These are phyloP conservation scores for Toxotes chatareus DNA, from an alignment of 2,113 vertebrate genomes.

Conservation along the genomic window DNA sequence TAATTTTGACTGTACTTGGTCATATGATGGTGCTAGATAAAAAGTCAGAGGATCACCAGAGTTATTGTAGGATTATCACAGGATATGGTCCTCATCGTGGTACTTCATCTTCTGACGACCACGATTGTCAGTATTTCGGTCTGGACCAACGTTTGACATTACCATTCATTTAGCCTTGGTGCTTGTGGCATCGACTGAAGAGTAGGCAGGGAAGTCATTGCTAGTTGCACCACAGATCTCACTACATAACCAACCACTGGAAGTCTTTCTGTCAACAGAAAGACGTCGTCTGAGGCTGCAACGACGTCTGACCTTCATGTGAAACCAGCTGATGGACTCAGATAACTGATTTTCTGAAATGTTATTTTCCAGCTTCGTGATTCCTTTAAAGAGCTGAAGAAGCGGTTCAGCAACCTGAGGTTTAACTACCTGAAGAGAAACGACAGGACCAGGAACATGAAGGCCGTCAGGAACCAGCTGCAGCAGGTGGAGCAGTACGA, in stretches of 20 bases:
- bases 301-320: neutral
- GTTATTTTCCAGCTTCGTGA: conserved; percentile 50
- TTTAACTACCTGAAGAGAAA: conserved; percentile 64
- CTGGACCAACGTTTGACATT: neutral
- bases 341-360: neutral
- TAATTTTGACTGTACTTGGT: neutral
- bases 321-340: neutral
- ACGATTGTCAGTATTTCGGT: no score
- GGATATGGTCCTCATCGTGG: no score
- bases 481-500: conserved; percentile 65
- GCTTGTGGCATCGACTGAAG: neutral
- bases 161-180: neutral
- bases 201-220: neutral
- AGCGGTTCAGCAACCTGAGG: conserved; percentile 62
- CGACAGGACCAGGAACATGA: conserved; percentile 52
- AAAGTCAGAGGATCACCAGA: no score
- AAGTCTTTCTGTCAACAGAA: no score
- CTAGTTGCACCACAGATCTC: no score
- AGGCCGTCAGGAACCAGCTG: conserved; percentile 60
- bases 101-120: no score
- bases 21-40: no score
- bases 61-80: no score
- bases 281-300: no score
- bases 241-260: no score
- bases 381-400: conserved; percentile 67